Conservation (phyloP, 2,888 invertebrate species). For the Drosophila infuscata region DNA sequence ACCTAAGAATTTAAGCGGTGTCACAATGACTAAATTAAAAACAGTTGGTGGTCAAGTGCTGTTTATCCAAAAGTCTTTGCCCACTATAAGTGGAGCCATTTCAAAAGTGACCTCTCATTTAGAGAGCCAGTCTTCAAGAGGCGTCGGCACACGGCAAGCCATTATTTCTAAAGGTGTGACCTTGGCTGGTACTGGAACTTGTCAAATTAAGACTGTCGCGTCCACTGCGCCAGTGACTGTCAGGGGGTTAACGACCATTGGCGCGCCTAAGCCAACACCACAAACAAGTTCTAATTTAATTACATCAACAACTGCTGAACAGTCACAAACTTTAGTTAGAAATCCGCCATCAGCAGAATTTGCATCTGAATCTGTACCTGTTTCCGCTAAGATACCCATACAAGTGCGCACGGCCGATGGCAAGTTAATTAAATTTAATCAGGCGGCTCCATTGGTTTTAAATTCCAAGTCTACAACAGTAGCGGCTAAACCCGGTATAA, state of each 20-base stretch:
- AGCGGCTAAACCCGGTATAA: constrained; percentile 12
- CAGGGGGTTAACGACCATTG: constrained; percentile 46
- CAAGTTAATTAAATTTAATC: constrained; percentile 68
- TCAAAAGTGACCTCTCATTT: constrained; percentile 20
- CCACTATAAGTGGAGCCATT: constrained; percentile 10
- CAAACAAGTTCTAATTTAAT: not conserved
- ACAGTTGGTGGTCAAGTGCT: constrained; percentile 85
- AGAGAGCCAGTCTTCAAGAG: constrained; percentile 11
- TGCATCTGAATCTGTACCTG: not conserved
- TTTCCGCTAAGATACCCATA: constrained; percentile 45
- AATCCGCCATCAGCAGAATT: constrained; percentile 9
- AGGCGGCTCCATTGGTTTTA: constrained; percentile 45
- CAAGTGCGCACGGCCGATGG: constrained; percentile 73
- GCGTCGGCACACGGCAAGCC: constrained; percentile 56
- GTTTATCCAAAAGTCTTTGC: constrained; percentile 83
- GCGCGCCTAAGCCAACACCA: constrained; percentile 6
- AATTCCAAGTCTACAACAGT: constrained; percentile 51
- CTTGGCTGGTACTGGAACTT: constrained; percentile 33
- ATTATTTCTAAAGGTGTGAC: constrained; percentile 60
- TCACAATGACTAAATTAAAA: constrained; percentile 71
- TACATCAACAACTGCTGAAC: constrained; percentile 1
- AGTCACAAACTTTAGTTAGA: not conserved
- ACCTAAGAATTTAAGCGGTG: constrained; percentile 26
- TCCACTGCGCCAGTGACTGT: constrained; percentile 40
- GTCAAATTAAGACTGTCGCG: constrained; percentile 49